A percentile compares a stretch with the other conserved stretches of the same genome.
Evolutionary conservation across 2,113 vertebrate species (phyloP).

Genomic region (Camelus dromedarius): DNA sequence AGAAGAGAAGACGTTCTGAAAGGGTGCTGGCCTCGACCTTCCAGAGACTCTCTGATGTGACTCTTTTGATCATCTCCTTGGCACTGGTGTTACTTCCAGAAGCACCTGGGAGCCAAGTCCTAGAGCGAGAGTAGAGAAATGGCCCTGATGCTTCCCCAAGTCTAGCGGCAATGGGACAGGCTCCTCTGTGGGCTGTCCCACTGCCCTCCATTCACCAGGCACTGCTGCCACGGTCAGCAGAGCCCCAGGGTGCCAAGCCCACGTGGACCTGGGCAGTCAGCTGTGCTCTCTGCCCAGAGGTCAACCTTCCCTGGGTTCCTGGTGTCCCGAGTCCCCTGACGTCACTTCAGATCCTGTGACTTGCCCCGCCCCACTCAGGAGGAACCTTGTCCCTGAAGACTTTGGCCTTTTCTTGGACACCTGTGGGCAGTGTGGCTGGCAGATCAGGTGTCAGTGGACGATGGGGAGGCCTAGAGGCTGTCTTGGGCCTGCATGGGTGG

Average conservation of each 20-base stretch:
- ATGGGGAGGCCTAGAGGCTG: slow-evolving; percentile 12
- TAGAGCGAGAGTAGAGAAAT: background rate
- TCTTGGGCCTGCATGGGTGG: background rate
- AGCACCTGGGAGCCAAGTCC: background rate
- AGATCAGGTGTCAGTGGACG: slow-evolving; percentile 25
- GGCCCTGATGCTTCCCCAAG: background rate
- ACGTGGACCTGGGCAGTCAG: background rate
- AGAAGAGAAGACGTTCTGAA: background rate
- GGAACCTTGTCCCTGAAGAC: slow-evolving; percentile 72
- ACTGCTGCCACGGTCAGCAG: background rate
- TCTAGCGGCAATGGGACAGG: background rate
- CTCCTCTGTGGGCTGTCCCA: background rate
- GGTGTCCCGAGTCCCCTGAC: slow-evolving; percentile 64
- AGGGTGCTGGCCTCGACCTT: background rate
- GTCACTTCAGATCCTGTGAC: slow-evolving; percentile 76
- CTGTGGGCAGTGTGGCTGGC: background rate
- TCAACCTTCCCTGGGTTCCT: slow-evolving; percentile 7
- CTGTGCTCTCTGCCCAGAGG: slow-evolving; percentile 53
- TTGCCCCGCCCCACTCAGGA: background rate
- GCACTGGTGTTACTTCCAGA: background rate
- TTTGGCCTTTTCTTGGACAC: slow-evolving; percentile 57
- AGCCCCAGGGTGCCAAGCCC: background rate
- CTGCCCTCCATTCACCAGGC: background rate
- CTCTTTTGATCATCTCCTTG: background rate
- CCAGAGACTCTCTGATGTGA: background rate